These are phyloP conservation scores for Gasteruption jaculator DNA, from an alignment of 2,888 invertebrate species.

Conservation along the genomic window DNA sequence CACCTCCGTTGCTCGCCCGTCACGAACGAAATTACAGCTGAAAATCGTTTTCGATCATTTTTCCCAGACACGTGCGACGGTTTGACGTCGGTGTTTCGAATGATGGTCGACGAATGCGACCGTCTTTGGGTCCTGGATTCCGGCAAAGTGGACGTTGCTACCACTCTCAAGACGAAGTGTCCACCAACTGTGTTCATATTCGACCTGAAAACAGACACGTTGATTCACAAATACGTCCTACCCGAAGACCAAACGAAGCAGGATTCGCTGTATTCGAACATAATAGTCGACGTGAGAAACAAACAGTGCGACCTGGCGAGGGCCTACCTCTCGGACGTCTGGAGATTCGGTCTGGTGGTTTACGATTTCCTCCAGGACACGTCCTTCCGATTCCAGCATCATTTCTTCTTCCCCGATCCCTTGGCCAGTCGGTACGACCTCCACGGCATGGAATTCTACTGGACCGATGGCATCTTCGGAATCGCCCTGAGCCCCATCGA, in stretches of 20 bases:
- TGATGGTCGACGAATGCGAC: conserved; percentile 70
- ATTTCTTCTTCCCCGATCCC: conserved; percentile 70
- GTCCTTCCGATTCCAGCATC: conserved; percentile 67
- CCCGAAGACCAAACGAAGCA: conserved; percentile 64
- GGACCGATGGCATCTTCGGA: conserved; percentile 79
- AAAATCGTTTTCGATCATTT: conserved; percentile 14
- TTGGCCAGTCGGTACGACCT: conserved; percentile 66
- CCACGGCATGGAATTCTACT: conserved; percentile 73
- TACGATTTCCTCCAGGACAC: conserved; percentile 59
- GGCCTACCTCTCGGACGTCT: conserved; percentile 68
- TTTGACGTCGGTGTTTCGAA: conserved; percentile 72
- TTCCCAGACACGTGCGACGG: conserved; percentile 60
- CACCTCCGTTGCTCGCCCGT: too few species aligned
- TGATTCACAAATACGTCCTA: conserved; percentile 62
- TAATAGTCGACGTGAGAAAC: conserved; percentile 61
- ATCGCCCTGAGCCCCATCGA: conserved; percentile 62
- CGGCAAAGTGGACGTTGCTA: conserved; percentile 66
- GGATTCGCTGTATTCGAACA: conserved; percentile 65
- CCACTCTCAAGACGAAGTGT: conserved; percentile 64
- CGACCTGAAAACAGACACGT: conserved; percentile 63
- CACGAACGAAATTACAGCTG: too few species aligned
- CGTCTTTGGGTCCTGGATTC: conserved; percentile 79
- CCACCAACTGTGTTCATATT: conserved; percentile 71
- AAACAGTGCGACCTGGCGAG: conserved; percentile 61
- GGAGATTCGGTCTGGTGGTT: conserved; percentile 63